Evolutionary conservation across 92 coral and sea anemone genomes (phyloP).

Genomic region (Heteractis magnifica): DNA sequence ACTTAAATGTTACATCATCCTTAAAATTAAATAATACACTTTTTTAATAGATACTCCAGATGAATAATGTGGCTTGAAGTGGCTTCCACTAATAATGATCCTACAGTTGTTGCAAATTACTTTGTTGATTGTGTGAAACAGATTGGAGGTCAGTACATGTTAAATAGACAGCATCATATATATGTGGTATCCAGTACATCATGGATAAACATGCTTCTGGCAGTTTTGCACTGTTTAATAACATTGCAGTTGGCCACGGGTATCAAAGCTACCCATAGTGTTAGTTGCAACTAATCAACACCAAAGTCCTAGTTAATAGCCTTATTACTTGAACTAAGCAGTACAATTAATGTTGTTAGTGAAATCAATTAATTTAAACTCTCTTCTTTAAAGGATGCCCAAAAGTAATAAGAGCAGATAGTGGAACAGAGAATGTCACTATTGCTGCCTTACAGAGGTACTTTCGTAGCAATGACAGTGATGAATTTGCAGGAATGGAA

Average conservation of each 20-base stretch:
- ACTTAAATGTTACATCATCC: background rate
- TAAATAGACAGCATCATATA: too few relatives aligned
- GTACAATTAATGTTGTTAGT: too few relatives aligned
- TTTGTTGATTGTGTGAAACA: conserved; percentile 48
- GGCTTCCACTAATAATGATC: conserved; percentile 44
- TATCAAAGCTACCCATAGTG: too few relatives aligned
- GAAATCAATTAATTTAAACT: too few relatives aligned
- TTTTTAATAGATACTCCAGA: conserved; percentile 31
- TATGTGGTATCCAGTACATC: too few relatives aligned
- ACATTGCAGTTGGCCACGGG: too few relatives aligned
- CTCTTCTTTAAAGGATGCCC: conserved; percentile 1
- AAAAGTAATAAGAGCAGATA: conserved; percentile 6
- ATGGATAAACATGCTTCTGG: too few relatives aligned
- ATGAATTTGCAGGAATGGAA: conserved; percentile 9
- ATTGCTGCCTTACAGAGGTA: conserved; percentile 12
- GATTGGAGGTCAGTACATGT: conserved; percentile 28
- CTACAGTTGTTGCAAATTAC: conserved; percentile 41
- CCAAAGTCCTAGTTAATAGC: too few relatives aligned
- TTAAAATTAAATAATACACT: too few relatives aligned
- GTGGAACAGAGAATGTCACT: conserved; percentile 27
- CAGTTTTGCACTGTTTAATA: too few relatives aligned
- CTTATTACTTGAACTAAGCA: too few relatives aligned
- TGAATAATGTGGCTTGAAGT: conserved; percentile 45
- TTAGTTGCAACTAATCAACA: too few relatives aligned
- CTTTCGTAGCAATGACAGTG: conserved; percentile 13